phyloP scores from a whole-genome alignment of 2,113 vertebrate species.

The Ochotona curzoniae region DNA sequence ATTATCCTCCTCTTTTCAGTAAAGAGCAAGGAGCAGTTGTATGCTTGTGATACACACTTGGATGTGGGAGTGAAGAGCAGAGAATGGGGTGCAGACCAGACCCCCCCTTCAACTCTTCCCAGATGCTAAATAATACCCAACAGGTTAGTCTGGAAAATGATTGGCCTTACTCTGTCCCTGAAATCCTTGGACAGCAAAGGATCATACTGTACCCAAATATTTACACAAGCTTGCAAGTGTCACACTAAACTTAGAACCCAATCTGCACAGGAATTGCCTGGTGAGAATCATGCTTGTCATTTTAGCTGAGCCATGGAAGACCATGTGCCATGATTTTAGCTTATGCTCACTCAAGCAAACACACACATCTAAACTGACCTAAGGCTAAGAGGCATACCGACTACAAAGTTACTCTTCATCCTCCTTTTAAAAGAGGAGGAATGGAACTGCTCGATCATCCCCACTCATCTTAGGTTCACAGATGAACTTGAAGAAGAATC shows the following conservation, averaged over 20 bases:
- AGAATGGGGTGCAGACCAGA: neutral
- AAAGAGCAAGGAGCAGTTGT: neutral
- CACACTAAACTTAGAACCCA: neutral
- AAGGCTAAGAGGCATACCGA: neutral
- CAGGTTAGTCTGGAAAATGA: neutral
- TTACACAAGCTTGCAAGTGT: neutral
- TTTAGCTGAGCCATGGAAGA: neutral
- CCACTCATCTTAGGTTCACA: neutral
- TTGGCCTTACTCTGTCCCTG: neutral
- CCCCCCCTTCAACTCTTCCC: neutral
- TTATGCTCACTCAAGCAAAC: neutral
- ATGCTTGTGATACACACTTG: fast-evolving
- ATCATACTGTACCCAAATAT: fast-evolving
- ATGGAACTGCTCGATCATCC: neutral
- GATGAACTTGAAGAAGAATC: neutral
- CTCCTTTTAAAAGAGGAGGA: neutral
- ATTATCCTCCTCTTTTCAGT: neutral
- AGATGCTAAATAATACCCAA: neutral
- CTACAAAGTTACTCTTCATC: neutral
- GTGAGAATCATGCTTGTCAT: neutral
- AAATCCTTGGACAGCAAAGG: neutral
- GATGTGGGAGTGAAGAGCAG: neutral
- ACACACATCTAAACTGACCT: neutral
- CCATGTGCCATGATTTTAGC: neutral
- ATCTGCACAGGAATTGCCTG: neutral